phyloP scores from a whole-genome alignment of 2,113 vertebrate genomes.

The Hassar affinis region DNA sequence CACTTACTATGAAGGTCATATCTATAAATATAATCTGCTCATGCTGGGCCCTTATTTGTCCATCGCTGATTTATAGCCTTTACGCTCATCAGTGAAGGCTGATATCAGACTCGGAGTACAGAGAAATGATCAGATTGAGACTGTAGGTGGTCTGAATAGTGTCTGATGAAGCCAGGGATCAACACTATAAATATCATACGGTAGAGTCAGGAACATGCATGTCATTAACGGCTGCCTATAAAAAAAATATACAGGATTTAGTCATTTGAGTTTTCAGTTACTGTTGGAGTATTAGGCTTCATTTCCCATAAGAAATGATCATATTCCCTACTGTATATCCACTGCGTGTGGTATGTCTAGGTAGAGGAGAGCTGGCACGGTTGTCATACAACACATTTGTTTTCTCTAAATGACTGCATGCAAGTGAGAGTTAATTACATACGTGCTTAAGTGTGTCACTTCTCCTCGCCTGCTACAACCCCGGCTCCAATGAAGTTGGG shows the following conservation, averaged over 20 bases:
- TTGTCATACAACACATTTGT: neutral
- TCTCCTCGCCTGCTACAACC: too few relatives aligned
- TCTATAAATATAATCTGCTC: neutral
- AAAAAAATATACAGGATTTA: neutral
- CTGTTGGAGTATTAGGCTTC: neutral
- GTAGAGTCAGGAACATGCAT: neutral
- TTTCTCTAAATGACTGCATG: neutral
- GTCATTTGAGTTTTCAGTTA: neutral
- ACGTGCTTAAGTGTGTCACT: neutral
- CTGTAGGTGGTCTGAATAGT: neutral
- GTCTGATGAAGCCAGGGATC: neutral
- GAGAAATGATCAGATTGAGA: neutral
- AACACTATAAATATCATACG: neutral
- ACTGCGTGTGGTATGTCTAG: too few relatives aligned
- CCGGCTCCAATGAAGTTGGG: too few relatives aligned
- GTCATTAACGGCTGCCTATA: neutral
- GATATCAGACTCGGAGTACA: neutral
- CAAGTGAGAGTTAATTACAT: neutral
- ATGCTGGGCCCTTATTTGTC: neutral
- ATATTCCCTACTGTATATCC: too few relatives aligned
- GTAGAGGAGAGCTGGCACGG: neutral
- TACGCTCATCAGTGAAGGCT: neutral
- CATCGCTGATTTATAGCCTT: neutral
- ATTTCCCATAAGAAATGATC: too few relatives aligned
- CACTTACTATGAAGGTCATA: neutral